phyloP scores from a whole-genome alignment of 2,888 invertebrate species.

The Stenotaenia linearis region DNA sequence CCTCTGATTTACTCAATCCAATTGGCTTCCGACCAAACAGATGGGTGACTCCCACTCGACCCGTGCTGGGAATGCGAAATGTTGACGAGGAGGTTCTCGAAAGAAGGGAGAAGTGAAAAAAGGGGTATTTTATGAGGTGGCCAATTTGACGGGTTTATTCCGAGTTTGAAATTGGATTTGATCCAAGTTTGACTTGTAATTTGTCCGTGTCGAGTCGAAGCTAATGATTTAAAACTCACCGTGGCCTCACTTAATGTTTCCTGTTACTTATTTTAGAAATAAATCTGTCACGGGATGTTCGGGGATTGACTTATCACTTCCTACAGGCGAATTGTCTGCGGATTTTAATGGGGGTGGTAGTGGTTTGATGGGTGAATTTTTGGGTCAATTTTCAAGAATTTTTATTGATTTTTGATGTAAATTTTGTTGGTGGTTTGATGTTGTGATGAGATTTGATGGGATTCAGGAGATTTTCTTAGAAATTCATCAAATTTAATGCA shows the following conservation, averaged over 20 bases:
- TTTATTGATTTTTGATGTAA: too few relatives aligned
- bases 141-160: constrained; percentile 15
- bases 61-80: neutral
- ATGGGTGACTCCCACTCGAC: constrained; percentile 19
- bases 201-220: neutral
- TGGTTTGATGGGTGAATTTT: too few relatives aligned
- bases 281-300: constrained; percentile 15
- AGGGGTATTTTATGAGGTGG: neutral
- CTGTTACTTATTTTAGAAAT: constrained; percentile 7
- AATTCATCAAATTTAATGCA: too few relatives aligned
- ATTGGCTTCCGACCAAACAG: constrained; percentile 19
- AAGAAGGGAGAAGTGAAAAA: neutral
- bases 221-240: neutral
- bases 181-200: neutral
- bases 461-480: too few relatives aligned
- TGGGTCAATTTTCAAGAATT: too few relatives aligned
- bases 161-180: neutral
- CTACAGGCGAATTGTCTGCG: neutral
- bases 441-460: too few relatives aligned
- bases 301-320: neutral
- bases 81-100: neutral
- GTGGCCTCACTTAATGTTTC: neutral
- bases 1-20: constrained; percentile 12
- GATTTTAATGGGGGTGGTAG: too few relatives aligned
- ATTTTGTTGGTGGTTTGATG: too few relatives aligned